Evolutionary conservation across 2,113 vertebrate species (phyloP).

Genomic region (Colaptes auratus): DNA sequence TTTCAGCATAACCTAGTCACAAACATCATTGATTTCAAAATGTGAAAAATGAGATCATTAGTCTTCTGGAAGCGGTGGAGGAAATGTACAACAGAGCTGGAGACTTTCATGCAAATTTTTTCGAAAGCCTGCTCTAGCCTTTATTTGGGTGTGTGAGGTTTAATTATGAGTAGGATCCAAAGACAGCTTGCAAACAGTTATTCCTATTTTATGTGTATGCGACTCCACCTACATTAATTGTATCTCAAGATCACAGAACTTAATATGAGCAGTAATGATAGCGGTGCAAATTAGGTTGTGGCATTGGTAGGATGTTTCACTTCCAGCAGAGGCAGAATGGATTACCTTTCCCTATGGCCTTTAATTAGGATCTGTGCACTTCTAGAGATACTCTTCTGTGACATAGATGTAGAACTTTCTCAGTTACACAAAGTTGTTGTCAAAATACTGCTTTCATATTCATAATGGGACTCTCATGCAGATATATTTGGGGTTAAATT

Average conservation of each 20-base stretch:
- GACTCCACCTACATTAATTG: slow-evolving; percentile 59
- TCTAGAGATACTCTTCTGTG: not conserved
- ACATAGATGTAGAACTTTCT: not conserved
- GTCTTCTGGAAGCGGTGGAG: not conserved
- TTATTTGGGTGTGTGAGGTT: not conserved
- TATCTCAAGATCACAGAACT: slow-evolving; percentile 54
- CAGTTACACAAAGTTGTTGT: not conserved
- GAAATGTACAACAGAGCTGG: not conserved
- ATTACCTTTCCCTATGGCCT: not conserved
- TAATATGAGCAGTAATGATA: slow-evolving; percentile 14
- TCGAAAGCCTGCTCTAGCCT: not conserved
- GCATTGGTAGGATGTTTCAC: not conserved
- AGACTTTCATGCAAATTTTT: slow-evolving; percentile 24
- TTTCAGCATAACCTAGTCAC: not conserved
- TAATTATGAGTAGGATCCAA: slow-evolving; percentile 67
- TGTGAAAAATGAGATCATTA: not conserved
- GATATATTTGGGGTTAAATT: not conserved
- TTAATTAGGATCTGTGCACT: not conserved
- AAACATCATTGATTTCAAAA: slow-evolving; percentile 20
- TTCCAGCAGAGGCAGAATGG: not conserved
- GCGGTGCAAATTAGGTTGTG: slow-evolving; percentile 24
- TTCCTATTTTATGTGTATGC: slow-evolving; percentile 46
- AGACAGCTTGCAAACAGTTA: slow-evolving; percentile 48
- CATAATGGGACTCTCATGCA: not conserved
- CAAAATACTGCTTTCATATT: not conserved